Conservation (phyloP, 2,113 vertebrate species). For the Mustelus asterias region DNA sequence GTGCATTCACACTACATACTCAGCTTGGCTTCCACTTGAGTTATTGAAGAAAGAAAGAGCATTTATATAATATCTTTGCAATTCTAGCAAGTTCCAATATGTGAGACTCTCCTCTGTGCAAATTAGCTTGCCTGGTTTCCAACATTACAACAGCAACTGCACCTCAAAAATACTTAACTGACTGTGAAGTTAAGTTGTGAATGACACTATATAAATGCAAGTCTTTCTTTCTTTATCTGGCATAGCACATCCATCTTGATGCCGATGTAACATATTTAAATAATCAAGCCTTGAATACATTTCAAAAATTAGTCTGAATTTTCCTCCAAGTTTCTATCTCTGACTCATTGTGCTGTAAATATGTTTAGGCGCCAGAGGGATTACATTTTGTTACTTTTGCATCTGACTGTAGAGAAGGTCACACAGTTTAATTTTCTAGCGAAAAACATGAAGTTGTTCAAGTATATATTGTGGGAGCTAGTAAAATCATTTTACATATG, state of each 20-base stretch:
- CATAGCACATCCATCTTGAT: background rate
- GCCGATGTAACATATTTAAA: background rate
- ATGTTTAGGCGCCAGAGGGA: background rate
- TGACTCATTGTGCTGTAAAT: slow-evolving; percentile 6
- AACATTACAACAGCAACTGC: background rate
- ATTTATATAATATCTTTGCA: background rate
- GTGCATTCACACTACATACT: background rate
- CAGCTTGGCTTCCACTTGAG: background rate
- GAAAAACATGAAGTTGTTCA: background rate
- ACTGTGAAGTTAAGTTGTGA: background rate
- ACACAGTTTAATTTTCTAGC: background rate
- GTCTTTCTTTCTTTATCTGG: background rate
- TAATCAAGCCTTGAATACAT: background rate
- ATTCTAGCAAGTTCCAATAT: background rate
- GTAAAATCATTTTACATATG: background rate
- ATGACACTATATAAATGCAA: background rate
- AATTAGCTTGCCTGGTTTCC: background rate
- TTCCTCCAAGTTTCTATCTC: background rate
- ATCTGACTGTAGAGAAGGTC: background rate
- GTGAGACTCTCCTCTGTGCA: no score
- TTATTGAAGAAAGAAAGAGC: background rate
- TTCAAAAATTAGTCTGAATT: background rate
- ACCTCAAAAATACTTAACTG: background rate
- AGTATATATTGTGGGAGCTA: background rate
- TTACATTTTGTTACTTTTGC: slow-evolving; percentile 8